Evolutionary conservation across 1,140 invertebrate genomes (phyloP).

Genomic region (Calephelis nemesis): DNA sequence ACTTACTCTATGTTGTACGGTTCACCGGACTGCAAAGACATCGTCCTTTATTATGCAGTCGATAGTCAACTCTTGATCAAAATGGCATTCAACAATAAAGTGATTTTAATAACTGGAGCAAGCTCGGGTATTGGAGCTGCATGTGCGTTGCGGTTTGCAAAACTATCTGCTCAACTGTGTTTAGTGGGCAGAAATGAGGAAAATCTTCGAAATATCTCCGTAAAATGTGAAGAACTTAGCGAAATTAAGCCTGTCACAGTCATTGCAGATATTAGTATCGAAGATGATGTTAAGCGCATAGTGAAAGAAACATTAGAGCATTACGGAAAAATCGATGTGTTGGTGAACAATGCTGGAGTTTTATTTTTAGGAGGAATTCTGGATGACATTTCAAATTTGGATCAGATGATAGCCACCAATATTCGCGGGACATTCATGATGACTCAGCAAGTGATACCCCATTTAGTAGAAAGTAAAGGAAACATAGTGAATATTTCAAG

Average conservation of each 20-base stretch:
- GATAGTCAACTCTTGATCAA: constrained; percentile 25
- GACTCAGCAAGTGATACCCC: constrained; percentile 85
- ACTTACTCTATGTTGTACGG: background rate
- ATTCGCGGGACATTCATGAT: constrained; percentile 86
- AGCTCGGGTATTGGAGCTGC: constrained; percentile 62
- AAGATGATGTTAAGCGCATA: constrained; percentile 81
- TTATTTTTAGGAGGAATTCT: constrained; percentile 76
- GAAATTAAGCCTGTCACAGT: constrained; percentile 71
- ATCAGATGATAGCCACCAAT: constrained; percentile 86
- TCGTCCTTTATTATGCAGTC: constrained; percentile 38
- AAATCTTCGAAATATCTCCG: constrained; percentile 66
- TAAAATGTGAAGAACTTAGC: constrained; percentile 79
- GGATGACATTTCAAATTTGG: constrained; percentile 84
- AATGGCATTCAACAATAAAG: constrained; percentile 58
- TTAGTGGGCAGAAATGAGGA: constrained; percentile 53
- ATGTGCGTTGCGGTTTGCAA: constrained; percentile 50
- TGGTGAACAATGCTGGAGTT: constrained; percentile 85
- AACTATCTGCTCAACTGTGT: constrained; percentile 44
- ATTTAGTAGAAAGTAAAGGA: constrained; percentile 85
- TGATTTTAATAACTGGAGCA: constrained; percentile 61
- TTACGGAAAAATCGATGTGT: constrained; percentile 83
- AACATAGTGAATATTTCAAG: constrained; percentile 91
- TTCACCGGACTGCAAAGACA: constrained; percentile 19
- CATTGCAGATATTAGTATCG: constrained; percentile 83
- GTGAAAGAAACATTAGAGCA: constrained; percentile 80